Percentiles rank a stretch among this genome's conserved stretches.
Evolutionary conservation across 2,888 invertebrate genomes (phyloP).

Genomic region (Melipona bicolor): DNA sequence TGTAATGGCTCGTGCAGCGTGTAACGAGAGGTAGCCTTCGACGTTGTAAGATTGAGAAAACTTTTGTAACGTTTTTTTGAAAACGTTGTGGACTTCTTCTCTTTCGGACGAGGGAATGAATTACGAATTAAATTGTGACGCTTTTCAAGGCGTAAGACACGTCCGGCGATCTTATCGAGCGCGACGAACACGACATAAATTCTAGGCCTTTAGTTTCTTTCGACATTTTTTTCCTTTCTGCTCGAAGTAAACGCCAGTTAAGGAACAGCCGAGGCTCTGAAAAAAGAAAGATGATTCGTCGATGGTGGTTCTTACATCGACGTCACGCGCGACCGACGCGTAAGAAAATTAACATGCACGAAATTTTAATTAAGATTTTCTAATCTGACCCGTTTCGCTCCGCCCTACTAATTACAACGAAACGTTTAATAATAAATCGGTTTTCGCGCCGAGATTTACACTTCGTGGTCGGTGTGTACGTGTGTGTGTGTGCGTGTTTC

Average conservation of each 20-base stretch:
- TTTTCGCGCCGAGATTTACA: slow-evolving; percentile 56
- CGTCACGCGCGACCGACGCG: slow-evolving; percentile 66
- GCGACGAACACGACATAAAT: slow-evolving; percentile 23
- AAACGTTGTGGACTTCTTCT: neutral
- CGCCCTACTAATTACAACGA: slow-evolving; percentile 66
- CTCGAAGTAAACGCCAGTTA: neutral
- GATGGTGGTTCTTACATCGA: slow-evolving; percentile 49
- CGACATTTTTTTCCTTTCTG: neutral
- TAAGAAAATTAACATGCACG: slow-evolving; percentile 74
- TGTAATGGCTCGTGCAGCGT: neutral
- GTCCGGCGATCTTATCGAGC: slow-evolving; percentile 17
- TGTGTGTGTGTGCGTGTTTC: slow-evolving; percentile 47
- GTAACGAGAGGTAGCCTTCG: neutral
- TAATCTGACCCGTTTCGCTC: slow-evolving; percentile 62
- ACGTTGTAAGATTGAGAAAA: neutral
- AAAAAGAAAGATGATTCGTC: slow-evolving; percentile 4
- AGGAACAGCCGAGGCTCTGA: too few species aligned
- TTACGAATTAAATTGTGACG: slow-evolving; percentile 22
- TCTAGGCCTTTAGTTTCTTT: neutral
- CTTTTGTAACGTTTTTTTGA: neutral
- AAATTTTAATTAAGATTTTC: slow-evolving; percentile 79
- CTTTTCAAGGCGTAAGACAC: neutral
- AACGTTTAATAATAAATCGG: slow-evolving; percentile 70
- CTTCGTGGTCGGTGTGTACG: slow-evolving; percentile 10
- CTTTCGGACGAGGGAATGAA: slow-evolving; percentile 14